Conservation (phyloP, 2,888 invertebrate genomes). For the Lysandra coridon region DNA sequence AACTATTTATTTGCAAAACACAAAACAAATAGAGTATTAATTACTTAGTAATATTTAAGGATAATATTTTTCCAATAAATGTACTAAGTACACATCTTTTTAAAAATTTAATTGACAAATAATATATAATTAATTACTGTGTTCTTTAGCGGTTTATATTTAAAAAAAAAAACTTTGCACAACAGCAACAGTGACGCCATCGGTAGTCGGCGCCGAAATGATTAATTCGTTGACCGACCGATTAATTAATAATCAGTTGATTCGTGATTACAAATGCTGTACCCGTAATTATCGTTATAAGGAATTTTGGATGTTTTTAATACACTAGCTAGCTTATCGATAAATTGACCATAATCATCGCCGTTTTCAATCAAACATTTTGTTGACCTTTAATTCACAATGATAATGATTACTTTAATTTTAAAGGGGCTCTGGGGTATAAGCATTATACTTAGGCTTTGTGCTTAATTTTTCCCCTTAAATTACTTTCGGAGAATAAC, state of each 20-base stretch:
- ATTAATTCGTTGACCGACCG: constrained; percentile 33
- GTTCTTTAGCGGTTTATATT: not conserved
- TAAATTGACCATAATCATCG: not conserved
- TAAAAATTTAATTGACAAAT: too few species aligned
- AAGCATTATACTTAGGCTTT: too few species aligned
- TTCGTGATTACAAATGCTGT: not conserved
- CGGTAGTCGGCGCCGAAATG: constrained; percentile 30
- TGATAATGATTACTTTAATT: too few species aligned
- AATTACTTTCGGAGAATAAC: too few species aligned
- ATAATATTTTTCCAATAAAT: not conserved
- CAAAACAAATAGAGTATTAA: too few species aligned
- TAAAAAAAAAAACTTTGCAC: constrained; percentile 25
- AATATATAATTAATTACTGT: not conserved
- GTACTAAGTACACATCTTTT: too few species aligned
- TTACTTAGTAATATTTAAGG: not conserved
- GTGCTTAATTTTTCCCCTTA: too few species aligned
- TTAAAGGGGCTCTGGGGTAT: too few species aligned
- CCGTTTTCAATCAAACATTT: not conserved
- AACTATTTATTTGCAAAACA: too few species aligned
- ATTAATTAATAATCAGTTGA: not conserved
- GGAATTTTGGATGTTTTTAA: too few species aligned
- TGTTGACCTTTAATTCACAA: not conserved
- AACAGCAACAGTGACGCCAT: constrained; percentile 34
- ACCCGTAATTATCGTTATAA: too few species aligned
- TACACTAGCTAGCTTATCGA: not conserved